Base-by-base conservation (phyloP, 2,888 invertebrate genomes). In the Pristionchus japonicus region DNA sequence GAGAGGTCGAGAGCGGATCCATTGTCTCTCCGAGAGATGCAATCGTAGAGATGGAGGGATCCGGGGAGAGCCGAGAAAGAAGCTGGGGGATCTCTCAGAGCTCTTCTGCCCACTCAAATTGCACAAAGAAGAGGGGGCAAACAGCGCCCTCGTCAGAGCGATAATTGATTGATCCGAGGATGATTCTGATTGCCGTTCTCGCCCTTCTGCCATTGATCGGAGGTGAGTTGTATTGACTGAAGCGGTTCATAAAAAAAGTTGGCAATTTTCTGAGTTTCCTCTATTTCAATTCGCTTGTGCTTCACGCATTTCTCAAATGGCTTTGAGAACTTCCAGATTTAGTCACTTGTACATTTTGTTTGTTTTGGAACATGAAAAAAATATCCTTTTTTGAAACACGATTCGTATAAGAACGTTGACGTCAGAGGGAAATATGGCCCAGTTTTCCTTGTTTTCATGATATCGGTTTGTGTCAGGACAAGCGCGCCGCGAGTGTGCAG, bases 61-160 rank as follows among this genome's bases (percentile, higher is more conserved):
- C 17, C 3, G 52, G 2, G 52, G 74, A 74, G 74, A 74, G 34
- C 64, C 64, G 13, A 52, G 52, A 52, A 23, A 52, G 23, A n/a
- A n/a, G n/a, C n/a, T n/a, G n/a, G 52, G 23, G 52, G 52, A 52
- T 52, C 52, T 49, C 49, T 13, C 3, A 52, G 52, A 20, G 52
- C 20, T 17, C n/a, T 20, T 52, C 64, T 31, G 27, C n/a, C 40
- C 74, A 74, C 74, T 74, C 74, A 74, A 17, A 74, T 70, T 52
- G 70, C 70, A 34, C 74, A 40, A 82, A 49, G 82, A 52, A 82
- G 27, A n/a, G n/a, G 82, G 82, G n/a, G 82, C 82, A 52, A 82
- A 82, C 27, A 82, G 82, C 82, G 31, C 80, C 20, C 40, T 47
- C 70, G 70, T 70, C 37, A 70, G n/a, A 1, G 61, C 40, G 37